A percentile compares a stretch with the other conserved stretches of the same genome.
Conservation (phyloP, 2,113 vertebrate species). For the Anarrhichthys ocellatus region DNA sequence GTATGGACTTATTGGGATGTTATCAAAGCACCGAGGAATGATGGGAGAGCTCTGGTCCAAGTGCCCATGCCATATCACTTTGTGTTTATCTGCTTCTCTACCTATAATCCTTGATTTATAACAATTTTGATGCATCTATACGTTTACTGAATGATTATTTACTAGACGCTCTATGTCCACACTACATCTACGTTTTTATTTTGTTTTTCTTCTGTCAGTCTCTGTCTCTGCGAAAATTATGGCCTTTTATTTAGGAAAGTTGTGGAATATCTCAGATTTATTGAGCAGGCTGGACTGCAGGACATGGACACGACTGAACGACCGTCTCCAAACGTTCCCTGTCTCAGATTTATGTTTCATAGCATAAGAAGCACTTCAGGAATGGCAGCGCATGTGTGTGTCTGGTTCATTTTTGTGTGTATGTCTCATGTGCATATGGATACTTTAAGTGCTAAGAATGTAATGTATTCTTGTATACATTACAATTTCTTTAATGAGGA, state of each 20-base stretch:
- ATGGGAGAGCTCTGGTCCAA: conserved; percentile 32
- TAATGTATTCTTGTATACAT: background rate
- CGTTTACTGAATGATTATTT: background rate
- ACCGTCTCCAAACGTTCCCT: conserved; percentile 29
- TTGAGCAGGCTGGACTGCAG: conserved; percentile 24
- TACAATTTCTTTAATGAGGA: background rate
- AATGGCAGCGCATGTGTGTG: background rate
- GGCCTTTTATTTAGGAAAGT: conserved; percentile 32
- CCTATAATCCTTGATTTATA: conserved; percentile 5
- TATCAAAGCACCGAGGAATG: conserved; percentile 63
- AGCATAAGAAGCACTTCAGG: conserved; percentile 25
- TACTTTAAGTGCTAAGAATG: background rate
- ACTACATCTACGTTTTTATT: background rate
- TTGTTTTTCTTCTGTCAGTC: conserved; percentile 9
- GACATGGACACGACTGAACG: conserved; percentile 21
- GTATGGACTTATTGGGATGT: conserved; percentile 58
- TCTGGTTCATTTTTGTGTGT: background rate
- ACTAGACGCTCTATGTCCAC: too few species aligned
- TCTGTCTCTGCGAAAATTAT: conserved; percentile 27
- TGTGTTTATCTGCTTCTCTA: background rate
- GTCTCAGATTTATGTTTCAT: conserved; percentile 40
- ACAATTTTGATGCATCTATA: background rate
- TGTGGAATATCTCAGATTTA: conserved; percentile 53
- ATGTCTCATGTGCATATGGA: background rate
- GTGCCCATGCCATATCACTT: conserved; percentile 16